These are phyloP conservation scores for Odontocolon sp. DNA, from an alignment of 2,888 invertebrate species.

Conservation along the genomic window DNA sequence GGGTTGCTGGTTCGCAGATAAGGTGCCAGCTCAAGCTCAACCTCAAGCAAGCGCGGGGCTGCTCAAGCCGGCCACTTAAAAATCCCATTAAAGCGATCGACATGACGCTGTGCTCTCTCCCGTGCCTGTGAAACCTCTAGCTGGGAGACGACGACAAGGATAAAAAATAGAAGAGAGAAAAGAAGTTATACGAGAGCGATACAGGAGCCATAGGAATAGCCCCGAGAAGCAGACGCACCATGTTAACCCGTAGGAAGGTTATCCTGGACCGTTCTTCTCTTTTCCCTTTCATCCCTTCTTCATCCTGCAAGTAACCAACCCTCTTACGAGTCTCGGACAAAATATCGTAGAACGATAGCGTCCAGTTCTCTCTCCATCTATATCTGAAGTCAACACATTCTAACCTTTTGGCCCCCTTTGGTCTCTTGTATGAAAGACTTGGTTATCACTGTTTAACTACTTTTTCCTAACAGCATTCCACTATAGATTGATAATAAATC, in stretches of 20 bases:
- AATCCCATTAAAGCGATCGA: conserved; percentile 71
- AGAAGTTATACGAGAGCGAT: conserved; percentile 40
- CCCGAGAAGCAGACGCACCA: conserved; percentile 5
- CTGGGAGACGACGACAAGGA: conserved; percentile 21
- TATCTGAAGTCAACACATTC: neutral
- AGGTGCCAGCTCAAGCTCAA: conserved; percentile 21
- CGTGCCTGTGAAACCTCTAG: conserved; percentile 17
- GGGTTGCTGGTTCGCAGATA: conserved; percentile 42
- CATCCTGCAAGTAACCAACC: conserved; percentile 64
- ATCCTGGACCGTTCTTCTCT: conserved; percentile 31
- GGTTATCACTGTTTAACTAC: neutral
- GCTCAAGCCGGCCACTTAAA: conserved; percentile 63
- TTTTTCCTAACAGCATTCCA: neutral
- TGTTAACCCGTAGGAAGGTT: conserved; percentile 58
- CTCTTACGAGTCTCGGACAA: conserved; percentile 1
- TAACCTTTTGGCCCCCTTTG: neutral
- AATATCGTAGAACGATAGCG: neutral
- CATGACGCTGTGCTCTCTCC: conserved; percentile 51
- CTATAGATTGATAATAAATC: conserved; percentile 10
- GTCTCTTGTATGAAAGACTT: conserved; percentile 2
- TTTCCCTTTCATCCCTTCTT: neutral
- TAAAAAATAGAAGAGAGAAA: conserved; percentile 16
- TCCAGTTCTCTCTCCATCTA: neutral
- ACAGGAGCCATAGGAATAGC: conserved; percentile 24
- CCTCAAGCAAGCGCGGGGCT: conserved; percentile 19